These are phyloP conservation scores for Stegodyphus dumicola DNA, from an alignment of 1,140 invertebrate species.

Conservation along the genomic window DNA sequence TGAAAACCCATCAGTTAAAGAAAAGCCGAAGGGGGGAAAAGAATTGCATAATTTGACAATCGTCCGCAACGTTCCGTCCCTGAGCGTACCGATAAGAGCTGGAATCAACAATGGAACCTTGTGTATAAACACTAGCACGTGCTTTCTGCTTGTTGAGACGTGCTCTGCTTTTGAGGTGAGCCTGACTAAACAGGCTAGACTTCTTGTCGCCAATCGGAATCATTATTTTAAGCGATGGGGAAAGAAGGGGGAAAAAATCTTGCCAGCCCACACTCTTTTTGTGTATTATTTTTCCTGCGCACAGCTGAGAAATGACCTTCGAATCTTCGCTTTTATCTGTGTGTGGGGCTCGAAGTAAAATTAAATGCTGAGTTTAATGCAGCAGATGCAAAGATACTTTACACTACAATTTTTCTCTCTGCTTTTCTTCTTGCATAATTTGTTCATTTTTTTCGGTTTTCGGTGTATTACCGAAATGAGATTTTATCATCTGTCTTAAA, in stretches of 20 bases:
- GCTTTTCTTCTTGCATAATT: neutral
- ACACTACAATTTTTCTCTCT: neutral
- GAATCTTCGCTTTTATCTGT: neutral
- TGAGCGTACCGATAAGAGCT: neutral
- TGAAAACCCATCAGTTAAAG: no score
- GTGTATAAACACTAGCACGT: slow-evolving; percentile 14
- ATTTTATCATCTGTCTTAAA: no score
- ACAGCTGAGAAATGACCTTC: neutral
- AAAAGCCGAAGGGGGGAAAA: no score
- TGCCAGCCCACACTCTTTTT: neutral
- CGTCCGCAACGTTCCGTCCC: no score
- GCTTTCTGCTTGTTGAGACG: slow-evolving; percentile 38
- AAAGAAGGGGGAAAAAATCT: neutral
- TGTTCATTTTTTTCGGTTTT: neutral
- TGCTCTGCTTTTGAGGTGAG: neutral
- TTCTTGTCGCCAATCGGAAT: slow-evolving; percentile 34
- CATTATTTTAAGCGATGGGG: neutral
- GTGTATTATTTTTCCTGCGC: neutral
- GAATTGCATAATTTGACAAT: no score
- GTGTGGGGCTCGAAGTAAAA: neutral
- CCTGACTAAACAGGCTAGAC: neutral
- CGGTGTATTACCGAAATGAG: no score
- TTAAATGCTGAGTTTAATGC: neutral
- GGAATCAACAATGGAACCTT: neutral
- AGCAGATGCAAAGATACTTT: neutral